Conservation (phyloP, 2,113 vertebrate species). For the Chiloscyllium plagiosum region DNA sequence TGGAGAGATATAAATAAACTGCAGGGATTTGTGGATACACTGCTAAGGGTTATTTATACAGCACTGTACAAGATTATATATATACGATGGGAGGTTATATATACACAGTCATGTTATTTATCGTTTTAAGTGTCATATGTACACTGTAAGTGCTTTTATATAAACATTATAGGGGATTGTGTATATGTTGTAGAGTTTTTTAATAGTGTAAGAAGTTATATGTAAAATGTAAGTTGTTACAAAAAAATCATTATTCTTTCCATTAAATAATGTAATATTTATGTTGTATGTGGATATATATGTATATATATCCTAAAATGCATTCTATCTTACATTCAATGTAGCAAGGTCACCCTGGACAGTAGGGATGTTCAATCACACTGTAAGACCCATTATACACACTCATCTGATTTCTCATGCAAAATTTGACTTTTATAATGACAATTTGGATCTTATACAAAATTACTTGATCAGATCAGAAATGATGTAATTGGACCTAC, state of each 20-base stretch:
- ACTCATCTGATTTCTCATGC: neutral
- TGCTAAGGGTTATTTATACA: too few species aligned
- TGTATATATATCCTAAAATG: neutral
- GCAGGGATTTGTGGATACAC: too few species aligned
- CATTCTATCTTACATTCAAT: neutral
- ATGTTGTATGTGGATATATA: neutral
- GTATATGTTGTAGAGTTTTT: neutral
- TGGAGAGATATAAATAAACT: too few species aligned
- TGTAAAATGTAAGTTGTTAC: neutral
- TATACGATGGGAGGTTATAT: neutral
- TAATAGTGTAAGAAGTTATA: neutral
- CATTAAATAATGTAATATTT: neutral
- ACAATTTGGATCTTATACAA: neutral
- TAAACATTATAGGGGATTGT: neutral
- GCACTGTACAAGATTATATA: neutral
- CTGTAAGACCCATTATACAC: too few species aligned
- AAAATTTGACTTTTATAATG: neutral
- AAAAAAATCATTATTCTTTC: neutral
- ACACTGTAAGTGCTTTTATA: neutral
- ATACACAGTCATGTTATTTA: neutral
- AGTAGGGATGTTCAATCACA: too few species aligned
- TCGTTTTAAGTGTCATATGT: neutral
- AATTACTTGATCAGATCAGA: neutral
- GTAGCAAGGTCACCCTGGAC: neutral
- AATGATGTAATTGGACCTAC: neutral